Evolutionary conservation across 2,888 invertebrate species (phyloP).

Genomic region (Drosophila longiperda): DNA sequence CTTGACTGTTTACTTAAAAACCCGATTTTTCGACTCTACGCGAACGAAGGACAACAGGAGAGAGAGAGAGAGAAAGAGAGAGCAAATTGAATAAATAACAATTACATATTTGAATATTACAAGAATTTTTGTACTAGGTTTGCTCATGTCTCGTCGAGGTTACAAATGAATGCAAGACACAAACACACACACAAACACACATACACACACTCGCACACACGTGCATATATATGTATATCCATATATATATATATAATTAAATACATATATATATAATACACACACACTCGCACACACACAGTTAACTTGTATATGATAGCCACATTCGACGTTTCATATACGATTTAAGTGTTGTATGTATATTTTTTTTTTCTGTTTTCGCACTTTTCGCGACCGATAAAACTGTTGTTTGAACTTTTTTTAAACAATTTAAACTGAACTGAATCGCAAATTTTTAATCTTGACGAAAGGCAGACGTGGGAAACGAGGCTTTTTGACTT

Average conservation of each 20-base stretch:
- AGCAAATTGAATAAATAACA: constrained; percentile 42
- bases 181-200: constrained; percentile 43
- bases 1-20: constrained; percentile 28
- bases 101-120: constrained; percentile 41
- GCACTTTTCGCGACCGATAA: constrained; percentile 78
- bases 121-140: constrained; percentile 27
- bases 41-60: constrained; percentile 49
- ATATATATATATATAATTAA: constrained; percentile 15
- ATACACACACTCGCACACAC: constrained; percentile 20
- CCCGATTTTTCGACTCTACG: constrained; percentile 53
- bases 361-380: constrained; percentile 52
- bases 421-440: constrained; percentile 42
- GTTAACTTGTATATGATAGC: constrained; percentile 38
- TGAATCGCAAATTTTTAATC: constrained; percentile 29
- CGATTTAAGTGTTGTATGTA: constrained; percentile 40
- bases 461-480: constrained; percentile 30
- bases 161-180: constrained; percentile 50
- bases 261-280: constrained; percentile 19
- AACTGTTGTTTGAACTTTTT: constrained; percentile 34
- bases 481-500: constrained; percentile 44
- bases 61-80: constrained; percentile 36
- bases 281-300: constrained; percentile 41
- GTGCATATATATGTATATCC: constrained; percentile 14
- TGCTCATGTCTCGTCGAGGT: constrained; percentile 53
- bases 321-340: constrained; percentile 39